phyloP scores from a whole-genome alignment of 1,140 invertebrate species.

The Lordiphosa stackelbergi region DNA sequence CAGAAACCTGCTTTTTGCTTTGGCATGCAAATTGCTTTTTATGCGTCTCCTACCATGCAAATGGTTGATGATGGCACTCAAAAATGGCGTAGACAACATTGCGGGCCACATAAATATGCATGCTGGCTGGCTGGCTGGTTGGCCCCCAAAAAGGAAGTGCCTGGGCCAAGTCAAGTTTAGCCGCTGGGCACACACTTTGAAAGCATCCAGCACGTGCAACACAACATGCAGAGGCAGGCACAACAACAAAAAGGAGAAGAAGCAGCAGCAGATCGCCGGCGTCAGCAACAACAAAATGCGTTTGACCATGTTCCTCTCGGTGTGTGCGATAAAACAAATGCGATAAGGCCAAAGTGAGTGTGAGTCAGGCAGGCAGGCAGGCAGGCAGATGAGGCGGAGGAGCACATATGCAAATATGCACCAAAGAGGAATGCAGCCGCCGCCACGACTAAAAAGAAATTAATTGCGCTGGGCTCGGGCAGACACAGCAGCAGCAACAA shows the following conservation, averaged over 20 bases:
- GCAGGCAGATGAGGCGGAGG: conserved; percentile 4
- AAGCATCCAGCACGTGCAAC: conserved; percentile 28
- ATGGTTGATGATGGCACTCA: conserved; percentile 70
- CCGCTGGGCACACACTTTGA: conserved; percentile 66
- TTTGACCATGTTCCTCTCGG: conserved; percentile 21
- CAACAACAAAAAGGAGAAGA: conserved; percentile 37
- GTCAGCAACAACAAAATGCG: conserved; percentile 64
- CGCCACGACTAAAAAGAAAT: conserved; percentile 73
- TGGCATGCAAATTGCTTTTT: conserved; percentile 75
- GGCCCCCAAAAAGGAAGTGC: conserved; percentile 52
- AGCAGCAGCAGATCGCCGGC: conserved; percentile 58
- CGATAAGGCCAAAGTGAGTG: conserved; percentile 68
- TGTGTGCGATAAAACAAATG: conserved; percentile 71
- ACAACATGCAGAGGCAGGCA: conserved; percentile 16
- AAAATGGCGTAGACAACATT: conserved; percentile 66
- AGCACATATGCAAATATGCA: conserved; percentile 68
- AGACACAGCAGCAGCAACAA: conserved; percentile 29
- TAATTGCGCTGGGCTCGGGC: conserved; percentile 67
- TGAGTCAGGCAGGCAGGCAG: conserved; percentile 58
- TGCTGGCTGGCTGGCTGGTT: conserved; percentile 30
- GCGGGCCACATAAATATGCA: conserved; percentile 67
- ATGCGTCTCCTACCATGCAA: conserved; percentile 52
- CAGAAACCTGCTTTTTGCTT: conserved; percentile 56
- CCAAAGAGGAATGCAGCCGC: conserved; percentile 70
- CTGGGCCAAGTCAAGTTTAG: conserved; percentile 50